These are phyloP conservation scores for Phortica variegata DNA, from an alignment of 1,140 invertebrate genomes.

Conservation along the genomic window DNA sequence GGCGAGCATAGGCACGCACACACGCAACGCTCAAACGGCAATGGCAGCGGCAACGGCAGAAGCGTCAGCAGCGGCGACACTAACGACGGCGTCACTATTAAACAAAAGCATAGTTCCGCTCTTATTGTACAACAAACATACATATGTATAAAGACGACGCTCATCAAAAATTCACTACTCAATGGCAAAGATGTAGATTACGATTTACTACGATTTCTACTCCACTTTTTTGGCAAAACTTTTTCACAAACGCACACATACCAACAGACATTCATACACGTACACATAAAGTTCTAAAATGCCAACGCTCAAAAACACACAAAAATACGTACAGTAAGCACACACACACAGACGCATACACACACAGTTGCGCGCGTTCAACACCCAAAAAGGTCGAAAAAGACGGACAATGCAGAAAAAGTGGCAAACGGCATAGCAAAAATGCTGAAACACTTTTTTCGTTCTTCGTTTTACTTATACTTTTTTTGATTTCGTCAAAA, in stretches of 20 bases:
- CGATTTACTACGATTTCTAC: too few relatives aligned
- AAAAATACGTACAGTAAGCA: slow-evolving; percentile 29
- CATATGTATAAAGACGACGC: too few relatives aligned
- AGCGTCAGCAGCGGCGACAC: slow-evolving; percentile 22
- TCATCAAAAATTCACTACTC: too few relatives aligned
- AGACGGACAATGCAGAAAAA: slow-evolving; percentile 18
- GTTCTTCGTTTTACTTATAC: slow-evolving; percentile 1
- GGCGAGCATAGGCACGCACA: slow-evolving; percentile 1
- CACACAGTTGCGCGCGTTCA: slow-evolving; percentile 34
- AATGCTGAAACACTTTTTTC: slow-evolving; percentile 16
- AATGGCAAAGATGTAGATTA: too few relatives aligned
- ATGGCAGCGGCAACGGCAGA: slow-evolving; percentile 6
- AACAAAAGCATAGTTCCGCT: too few relatives aligned
- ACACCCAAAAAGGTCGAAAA: slow-evolving; percentile 51
- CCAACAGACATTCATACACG: slow-evolving; percentile 8
- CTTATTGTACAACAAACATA: too few relatives aligned
- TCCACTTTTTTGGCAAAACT: slow-evolving; percentile 9
- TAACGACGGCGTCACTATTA: slow-evolving; percentile 10
- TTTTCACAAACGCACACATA: slow-evolving; percentile 12
- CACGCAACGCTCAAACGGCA: slow-evolving; percentile 31
- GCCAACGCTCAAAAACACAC: slow-evolving; percentile 49
- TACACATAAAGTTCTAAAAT: slow-evolving; percentile 35
- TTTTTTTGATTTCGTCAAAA: too few relatives aligned
- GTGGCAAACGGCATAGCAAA: slow-evolving; percentile 5
- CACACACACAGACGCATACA: too few relatives aligned